Evolutionary conservation across 2,888 invertebrate species (phyloP), one percentile per base, ranked within the genome.

Genomic region (Atrina japonica): DNA sequence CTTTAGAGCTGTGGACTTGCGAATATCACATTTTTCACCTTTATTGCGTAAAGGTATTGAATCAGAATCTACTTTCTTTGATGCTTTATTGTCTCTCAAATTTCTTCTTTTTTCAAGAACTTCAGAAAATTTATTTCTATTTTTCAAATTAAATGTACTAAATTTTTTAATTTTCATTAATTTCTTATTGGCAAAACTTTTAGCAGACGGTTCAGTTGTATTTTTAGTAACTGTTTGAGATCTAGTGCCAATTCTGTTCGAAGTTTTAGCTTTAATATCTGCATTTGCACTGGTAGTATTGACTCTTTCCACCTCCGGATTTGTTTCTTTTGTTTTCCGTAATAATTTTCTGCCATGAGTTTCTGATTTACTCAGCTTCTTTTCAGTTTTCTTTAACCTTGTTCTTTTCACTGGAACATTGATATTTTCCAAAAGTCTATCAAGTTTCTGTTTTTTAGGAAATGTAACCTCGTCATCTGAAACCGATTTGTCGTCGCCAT

Each of bases 111-210:
- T 23, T 45, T n/a, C 43, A 23, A 45, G 23, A 16, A 16, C 21
- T n/a, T 3, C n/a, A 7, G 29, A 21, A 43, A 27, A 27, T 45
- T 41, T 47, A 45, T 23, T 59, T 45, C 27, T 3, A 18, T 29
- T 49, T 30, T 21, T 21, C 21, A 18, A 30, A 30, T 21, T 49
- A 14, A 1, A 30, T 6, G 6, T 61, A 35, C 21, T 35, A 35
- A 55, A 41, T 27, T 55, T 40, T 55, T 65, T 65, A 6, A 65
- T 25, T 27, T 43, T 65, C 21, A 73, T 73, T 50, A 80, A 21
- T 56, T 74, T 77, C 45, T 74, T 75, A 52, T 58, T 73, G 18
- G 73, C 76, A 45, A 76, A 72, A 2, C 58, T 49, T 59, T 73
- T 75, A n/a, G 75, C 75, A 21, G 75, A 64, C 16, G 78, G 72